Conservation (phyloP, 1,140 invertebrate genomes). For the Bombus superbus region DNA sequence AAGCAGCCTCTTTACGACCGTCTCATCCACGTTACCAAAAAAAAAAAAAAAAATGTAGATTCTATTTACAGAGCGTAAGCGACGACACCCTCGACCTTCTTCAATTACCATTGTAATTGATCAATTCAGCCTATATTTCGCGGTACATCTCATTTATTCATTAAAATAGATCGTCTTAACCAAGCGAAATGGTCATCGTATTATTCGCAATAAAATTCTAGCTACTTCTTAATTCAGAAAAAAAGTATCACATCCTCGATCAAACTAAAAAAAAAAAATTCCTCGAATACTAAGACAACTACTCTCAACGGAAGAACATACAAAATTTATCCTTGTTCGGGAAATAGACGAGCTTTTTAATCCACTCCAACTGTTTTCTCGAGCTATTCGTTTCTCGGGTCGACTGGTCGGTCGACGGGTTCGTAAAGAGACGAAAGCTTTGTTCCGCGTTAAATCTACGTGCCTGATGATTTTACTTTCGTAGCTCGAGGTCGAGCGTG, state of each 20-base stretch:
- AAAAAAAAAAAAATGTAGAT: neutral
- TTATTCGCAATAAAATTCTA: neutral
- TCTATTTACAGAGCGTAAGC: conserved; percentile 12
- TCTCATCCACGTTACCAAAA: neutral
- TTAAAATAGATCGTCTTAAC: neutral
- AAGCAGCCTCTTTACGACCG: neutral
- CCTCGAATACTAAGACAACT: neutral
- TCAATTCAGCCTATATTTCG: conserved; percentile 14
- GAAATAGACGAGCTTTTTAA: no score
- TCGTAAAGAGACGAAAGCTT: neutral
- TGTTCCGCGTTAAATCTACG: neutral
- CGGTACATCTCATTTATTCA: neutral
- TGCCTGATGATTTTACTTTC: neutral
- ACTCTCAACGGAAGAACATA: neutral
- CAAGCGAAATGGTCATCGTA: neutral
- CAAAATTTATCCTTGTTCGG: neutral
- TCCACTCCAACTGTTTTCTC: neutral
- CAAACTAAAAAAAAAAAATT: neutral
- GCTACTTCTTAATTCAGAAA: neutral
- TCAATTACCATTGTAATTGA: conserved; percentile 13
- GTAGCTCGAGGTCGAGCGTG: neutral
- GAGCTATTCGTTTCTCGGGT: neutral
- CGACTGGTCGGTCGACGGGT: neutral
- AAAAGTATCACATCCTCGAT: neutral
- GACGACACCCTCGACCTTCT: conserved; percentile 16